Evolutionary conservation across 1,140 invertebrate species (phyloP).

Genomic region (Hydropsyche tenuis): DNA sequence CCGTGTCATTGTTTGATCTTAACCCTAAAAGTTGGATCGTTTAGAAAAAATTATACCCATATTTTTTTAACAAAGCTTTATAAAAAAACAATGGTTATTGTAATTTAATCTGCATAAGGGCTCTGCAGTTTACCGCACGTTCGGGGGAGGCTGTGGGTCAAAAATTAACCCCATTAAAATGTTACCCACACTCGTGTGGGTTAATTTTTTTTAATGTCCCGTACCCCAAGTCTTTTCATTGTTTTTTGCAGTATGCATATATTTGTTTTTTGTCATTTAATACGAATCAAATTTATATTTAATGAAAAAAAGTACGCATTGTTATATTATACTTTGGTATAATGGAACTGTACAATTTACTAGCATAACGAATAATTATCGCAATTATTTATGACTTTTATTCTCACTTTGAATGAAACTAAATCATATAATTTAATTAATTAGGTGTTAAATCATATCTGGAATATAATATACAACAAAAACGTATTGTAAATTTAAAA

Average conservation of each 20-base stretch:
- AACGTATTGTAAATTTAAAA: too few relatives aligned
- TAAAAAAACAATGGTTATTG: slow-evolving; percentile 47
- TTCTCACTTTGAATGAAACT: too few relatives aligned
- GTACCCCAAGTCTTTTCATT: neutral
- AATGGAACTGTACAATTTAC: too few relatives aligned
- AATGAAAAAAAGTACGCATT: slow-evolving; percentile 18
- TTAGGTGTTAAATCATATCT: too few relatives aligned
- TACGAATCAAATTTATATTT: slow-evolving; percentile 30
- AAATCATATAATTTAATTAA: too few relatives aligned
- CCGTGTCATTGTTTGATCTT: slow-evolving; percentile 45
- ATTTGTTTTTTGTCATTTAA: slow-evolving; percentile 24
- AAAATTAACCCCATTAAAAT: slow-evolving; percentile 47
- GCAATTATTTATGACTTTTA: too few relatives aligned
- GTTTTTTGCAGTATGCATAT: neutral
- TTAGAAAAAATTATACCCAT: slow-evolving; percentile 38
- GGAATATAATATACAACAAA: too few relatives aligned
- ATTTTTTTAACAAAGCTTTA: slow-evolving; percentile 42
- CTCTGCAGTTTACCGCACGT: slow-evolving; percentile 40
- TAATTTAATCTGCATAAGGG: slow-evolving; percentile 51
- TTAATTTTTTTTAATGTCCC: slow-evolving; percentile 24
- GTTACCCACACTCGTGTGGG: slow-evolving; percentile 29
- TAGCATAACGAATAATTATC: too few relatives aligned
- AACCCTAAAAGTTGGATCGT: slow-evolving; percentile 18
- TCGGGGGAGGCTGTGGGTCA: slow-evolving; percentile 44
- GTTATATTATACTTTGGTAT: neutral